Conservation (phyloP, 2,888 invertebrate genomes). For the Cosmia trapezina region DNA sequence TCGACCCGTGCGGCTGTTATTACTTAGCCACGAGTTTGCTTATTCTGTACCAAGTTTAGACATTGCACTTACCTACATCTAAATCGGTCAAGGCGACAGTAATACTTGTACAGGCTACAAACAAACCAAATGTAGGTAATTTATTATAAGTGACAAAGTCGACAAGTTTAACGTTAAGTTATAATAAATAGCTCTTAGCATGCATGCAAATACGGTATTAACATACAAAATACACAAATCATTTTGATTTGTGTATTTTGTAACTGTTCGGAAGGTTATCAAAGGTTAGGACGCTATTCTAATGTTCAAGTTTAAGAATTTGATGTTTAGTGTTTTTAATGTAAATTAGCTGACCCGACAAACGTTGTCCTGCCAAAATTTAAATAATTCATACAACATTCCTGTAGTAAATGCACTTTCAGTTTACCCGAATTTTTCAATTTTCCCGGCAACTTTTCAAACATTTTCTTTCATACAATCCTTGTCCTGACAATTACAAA, state of each 20-base stretch:
- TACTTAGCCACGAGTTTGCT: too few relatives aligned
- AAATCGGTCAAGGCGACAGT: constrained; percentile 29
- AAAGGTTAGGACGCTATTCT: background rate
- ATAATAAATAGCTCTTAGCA: constrained; percentile 18
- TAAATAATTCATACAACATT: too few relatives aligned
- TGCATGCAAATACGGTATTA: constrained; percentile 20
- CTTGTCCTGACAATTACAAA: too few relatives aligned
- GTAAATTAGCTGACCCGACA: too few relatives aligned
- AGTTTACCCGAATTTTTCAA: too few relatives aligned
- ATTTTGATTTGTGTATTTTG: constrained; percentile 23
- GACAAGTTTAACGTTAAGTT: constrained; percentile 24
- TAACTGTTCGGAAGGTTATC: background rate
- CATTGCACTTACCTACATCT: background rate
- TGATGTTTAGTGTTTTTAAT: background rate
- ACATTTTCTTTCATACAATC: too few relatives aligned
- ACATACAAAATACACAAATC: background rate
- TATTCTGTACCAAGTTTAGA: background rate
- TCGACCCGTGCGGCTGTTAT: too few relatives aligned
- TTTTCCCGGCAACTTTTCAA: too few relatives aligned
- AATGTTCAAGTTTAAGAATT: background rate
- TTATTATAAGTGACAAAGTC: constrained; percentile 18
- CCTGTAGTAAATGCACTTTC: too few relatives aligned
- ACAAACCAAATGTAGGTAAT: constrained; percentile 22
- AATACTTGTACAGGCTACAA: background rate
- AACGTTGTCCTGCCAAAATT: too few relatives aligned